Percentiles rank a stretch among this genome's conserved stretches.
Conservation (phyloP, 1,140 invertebrate genomes). For the Kradibia gibbosae region DNA sequence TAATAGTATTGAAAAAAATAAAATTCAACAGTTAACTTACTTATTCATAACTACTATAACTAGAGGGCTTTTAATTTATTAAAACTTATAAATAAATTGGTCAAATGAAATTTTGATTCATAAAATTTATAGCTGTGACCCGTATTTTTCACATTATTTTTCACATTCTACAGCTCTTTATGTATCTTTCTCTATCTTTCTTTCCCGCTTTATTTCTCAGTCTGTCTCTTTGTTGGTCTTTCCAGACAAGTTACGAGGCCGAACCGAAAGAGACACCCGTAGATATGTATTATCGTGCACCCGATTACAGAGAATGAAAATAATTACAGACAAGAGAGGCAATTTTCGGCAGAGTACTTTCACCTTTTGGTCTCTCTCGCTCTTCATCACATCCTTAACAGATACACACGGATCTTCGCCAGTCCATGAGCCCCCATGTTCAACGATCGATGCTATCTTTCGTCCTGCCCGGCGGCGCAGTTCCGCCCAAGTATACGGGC, state of each 20-base stretch:
- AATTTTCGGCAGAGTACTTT: constrained; percentile 48
- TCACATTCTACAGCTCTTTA: too few species aligned
- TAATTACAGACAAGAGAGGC: constrained; percentile 51
- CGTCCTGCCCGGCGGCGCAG: constrained; percentile 45
- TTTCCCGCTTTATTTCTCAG: background rate
- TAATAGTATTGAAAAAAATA: too few species aligned
- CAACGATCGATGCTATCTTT: constrained; percentile 50
- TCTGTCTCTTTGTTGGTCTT: background rate
- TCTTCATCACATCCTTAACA: constrained; percentile 12
- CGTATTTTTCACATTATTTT: too few species aligned
- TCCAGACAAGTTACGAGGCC: background rate
- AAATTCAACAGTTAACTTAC: too few species aligned
- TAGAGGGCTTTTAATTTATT: too few species aligned
- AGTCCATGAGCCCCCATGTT: background rate
- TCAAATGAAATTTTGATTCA: too few species aligned
- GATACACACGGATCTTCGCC: constrained; percentile 11
- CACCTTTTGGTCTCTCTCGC: constrained; percentile 19
- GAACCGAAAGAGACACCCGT: background rate
- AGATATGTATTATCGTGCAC: constrained; percentile 39
- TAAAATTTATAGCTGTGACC: too few species aligned
- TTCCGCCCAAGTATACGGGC: constrained; percentile 32
- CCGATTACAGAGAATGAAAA: constrained; percentile 51
- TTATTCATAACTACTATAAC: too few species aligned
- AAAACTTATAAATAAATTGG: too few species aligned
- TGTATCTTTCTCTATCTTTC: background rate